These are phyloP conservation scores for Myathropa florea DNA, from an alignment of 2,888 invertebrate species.

Conservation along the genomic window DNA sequence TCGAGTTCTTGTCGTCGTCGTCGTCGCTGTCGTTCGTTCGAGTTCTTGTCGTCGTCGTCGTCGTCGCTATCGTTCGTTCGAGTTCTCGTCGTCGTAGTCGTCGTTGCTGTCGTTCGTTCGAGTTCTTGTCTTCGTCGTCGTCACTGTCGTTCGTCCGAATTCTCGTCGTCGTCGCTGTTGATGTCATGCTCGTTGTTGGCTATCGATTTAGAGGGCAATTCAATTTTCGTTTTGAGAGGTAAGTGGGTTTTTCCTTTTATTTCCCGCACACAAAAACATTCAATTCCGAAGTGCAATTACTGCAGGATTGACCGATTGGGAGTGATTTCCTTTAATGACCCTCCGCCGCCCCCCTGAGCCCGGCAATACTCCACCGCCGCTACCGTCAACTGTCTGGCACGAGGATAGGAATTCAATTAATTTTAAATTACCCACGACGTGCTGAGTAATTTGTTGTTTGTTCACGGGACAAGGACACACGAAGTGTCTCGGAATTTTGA, in stretches of 20 bases:
- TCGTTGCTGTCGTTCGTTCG: no score
- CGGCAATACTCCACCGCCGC: not conserved
- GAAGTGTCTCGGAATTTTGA: not conserved
- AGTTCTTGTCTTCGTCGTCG: no score
- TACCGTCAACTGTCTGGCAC: not conserved
- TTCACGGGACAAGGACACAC: constrained; percentile 23
- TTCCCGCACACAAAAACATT: not conserved
- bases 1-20: no score
- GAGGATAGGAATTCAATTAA: constrained; percentile 64
- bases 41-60: no score
- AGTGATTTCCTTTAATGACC: constrained; percentile 60
- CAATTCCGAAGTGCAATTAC: constrained; percentile 43
- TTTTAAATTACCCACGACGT: constrained; percentile 62
- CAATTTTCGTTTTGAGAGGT: constrained; percentile 18
- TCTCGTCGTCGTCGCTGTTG: not conserved
- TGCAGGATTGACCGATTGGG: constrained; percentile 30
- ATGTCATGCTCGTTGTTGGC: not conserved
- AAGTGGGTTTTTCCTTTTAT: not conserved
- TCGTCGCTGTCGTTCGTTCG: not conserved
- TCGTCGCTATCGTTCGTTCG: not conserved
- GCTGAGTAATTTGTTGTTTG: constrained; percentile 29
- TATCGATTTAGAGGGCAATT: constrained; percentile 51
- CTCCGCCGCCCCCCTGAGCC: not conserved
- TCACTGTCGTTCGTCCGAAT: not conserved
- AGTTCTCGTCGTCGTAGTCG: no score